Evolutionary conservation across 2,797 vertebrate genomes (phyloP).

Genomic region (Cossypha polioptera): DNA sequence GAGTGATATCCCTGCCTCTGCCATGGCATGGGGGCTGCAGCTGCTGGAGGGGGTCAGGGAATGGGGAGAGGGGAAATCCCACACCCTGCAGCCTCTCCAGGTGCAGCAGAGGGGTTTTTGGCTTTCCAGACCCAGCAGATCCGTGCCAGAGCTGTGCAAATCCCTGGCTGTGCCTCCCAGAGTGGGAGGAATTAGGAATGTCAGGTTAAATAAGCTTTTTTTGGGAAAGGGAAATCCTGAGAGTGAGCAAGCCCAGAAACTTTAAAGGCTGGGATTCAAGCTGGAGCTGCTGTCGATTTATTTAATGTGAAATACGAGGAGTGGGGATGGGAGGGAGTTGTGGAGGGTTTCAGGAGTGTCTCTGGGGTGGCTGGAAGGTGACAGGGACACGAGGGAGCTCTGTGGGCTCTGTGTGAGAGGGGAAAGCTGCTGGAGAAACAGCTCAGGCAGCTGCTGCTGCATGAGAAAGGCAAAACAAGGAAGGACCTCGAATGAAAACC

Average conservation of each 20-base stretch:
- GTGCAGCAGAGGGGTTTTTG: neutral
- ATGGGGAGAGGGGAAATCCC: neutral
- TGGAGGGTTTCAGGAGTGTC: neutral
- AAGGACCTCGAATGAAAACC: neutral
- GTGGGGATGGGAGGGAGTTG: neutral
- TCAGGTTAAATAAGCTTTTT: neutral
- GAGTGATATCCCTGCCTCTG: neutral
- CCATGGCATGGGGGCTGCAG: neutral
- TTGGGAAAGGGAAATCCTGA: neutral
- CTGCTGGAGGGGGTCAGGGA: neutral
- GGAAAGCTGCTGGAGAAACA: neutral
- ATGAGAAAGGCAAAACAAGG: neutral
- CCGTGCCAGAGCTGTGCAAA: neutral
- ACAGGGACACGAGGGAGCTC: neutral
- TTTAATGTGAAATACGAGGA: neutral
- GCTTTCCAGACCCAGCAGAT: neutral
- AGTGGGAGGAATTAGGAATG: neutral
- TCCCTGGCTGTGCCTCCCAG: neutral
- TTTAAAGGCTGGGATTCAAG: neutral
- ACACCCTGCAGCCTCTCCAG: neutral
- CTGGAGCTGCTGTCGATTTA: neutral
- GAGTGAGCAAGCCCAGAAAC: neutral
- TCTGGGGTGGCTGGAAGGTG: neutral
- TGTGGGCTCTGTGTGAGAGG: neutral
- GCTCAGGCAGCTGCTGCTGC: neutral